Conservation (phyloP, 2,888 invertebrate genomes). For the Stenoptilia bipunctidactyla region DNA sequence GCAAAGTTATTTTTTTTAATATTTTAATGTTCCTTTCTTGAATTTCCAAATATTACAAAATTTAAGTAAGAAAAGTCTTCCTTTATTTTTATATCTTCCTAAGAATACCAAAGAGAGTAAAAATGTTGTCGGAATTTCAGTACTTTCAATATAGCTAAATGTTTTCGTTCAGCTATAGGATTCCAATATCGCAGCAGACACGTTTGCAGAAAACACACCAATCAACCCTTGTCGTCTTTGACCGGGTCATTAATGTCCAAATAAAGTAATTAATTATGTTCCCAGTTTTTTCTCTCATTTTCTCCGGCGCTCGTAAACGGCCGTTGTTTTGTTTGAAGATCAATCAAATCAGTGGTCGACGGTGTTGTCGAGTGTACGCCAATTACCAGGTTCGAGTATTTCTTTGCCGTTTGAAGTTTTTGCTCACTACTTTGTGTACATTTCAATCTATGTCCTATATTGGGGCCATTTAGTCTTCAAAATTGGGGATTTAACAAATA, state of each 20-base stretch:
- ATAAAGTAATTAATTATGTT: constrained; percentile 68
- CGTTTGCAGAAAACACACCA: constrained; percentile 45
- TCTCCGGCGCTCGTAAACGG: constrained; percentile 55
- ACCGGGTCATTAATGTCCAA: constrained; percentile 65
- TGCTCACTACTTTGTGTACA: too few species aligned
- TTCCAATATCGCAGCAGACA: constrained; percentile 29
- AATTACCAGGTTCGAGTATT: constrained; percentile 41
- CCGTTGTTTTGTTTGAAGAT: constrained; percentile 43
- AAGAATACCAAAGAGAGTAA: constrained; percentile 37
- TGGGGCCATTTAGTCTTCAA: too few species aligned
- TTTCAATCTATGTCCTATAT: too few species aligned
- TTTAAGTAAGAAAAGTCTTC: too few species aligned
- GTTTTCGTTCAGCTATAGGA: constrained; percentile 17
- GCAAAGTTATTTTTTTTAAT: constrained; percentile 51
- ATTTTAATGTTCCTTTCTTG: constrained; percentile 44
- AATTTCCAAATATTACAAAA: constrained; percentile 31
- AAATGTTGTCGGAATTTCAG: constrained; percentile 7
- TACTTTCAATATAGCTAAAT: constrained; percentile 1
- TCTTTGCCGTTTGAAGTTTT: constrained; percentile 13
- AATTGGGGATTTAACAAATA: too few species aligned
- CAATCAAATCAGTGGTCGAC: constrained; percentile 57
- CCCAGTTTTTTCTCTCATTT: constrained; percentile 54
- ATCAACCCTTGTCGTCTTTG: constrained; percentile 53
- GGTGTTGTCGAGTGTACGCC: constrained; percentile 31
- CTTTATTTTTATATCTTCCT: too few species aligned